Percentiles rank a stretch among this genome's conserved stretches.
Evolutionary conservation across 2,113 vertebrate genomes (phyloP).

Genomic region (Planiliza haematocheilus): DNA sequence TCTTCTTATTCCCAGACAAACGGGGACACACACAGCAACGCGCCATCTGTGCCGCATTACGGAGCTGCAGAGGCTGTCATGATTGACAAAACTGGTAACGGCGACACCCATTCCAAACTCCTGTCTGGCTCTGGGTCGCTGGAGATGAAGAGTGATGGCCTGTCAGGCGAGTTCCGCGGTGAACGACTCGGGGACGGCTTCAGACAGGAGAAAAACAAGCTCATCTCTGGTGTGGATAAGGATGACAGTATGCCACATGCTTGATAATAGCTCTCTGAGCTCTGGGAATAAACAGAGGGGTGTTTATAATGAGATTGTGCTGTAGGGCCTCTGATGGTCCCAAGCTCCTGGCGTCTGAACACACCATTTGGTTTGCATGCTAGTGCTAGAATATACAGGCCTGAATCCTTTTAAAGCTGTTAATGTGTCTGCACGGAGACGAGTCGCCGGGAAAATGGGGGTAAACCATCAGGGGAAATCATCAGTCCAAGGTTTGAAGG

Average conservation of each 20-base stretch:
- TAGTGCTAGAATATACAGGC: conserved; percentile 33
- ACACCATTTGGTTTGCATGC: conserved; percentile 61
- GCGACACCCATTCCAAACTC: conserved; percentile 70
- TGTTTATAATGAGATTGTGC: conserved; percentile 76
- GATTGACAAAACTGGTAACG: conserved; percentile 79
- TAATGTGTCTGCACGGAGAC: conserved; percentile 50
- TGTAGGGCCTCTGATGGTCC: conserved; percentile 60
- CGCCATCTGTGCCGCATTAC: conserved; percentile 79
- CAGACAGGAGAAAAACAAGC: conserved; percentile 59
- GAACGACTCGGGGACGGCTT: conserved; percentile 57
- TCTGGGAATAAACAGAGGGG: conserved; percentile 70
- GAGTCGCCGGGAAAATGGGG: conserved; percentile 26
- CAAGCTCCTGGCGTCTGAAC: conserved; percentile 48
- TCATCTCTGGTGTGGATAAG: conserved; percentile 64
- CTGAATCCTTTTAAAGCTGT: conserved; percentile 60
- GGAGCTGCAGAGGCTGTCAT: conserved; percentile 62
- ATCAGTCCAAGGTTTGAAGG: conserved; percentile 46
- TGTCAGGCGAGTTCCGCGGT: conserved; percentile 67
- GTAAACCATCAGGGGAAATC: conserved; percentile 36
- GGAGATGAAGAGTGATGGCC: conserved; percentile 81
- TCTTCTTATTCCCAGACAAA: conserved; percentile 72
- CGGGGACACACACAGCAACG: conserved; percentile 55
- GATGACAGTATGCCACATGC: conserved; percentile 73
- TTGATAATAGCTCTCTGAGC: conserved; percentile 70
- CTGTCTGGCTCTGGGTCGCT: conserved; percentile 70